phyloP scores from a whole-genome alignment of 2,888 invertebrate genomes.

The Galeruca laticollis region DNA sequence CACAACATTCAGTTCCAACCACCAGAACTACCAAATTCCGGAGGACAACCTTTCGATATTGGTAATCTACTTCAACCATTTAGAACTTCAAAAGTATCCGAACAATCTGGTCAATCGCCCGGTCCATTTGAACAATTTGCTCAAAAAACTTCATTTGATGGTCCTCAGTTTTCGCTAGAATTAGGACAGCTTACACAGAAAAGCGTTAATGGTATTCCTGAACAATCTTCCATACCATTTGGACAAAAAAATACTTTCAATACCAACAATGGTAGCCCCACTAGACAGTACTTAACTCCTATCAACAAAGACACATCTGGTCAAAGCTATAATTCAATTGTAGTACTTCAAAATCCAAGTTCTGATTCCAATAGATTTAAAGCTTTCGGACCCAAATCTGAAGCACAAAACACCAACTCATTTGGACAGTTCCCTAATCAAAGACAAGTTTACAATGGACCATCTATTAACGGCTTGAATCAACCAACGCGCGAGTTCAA shows the following conservation, averaged over 20 bases:
- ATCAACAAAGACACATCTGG: constrained; percentile 16
- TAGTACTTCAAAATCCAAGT: constrained; percentile 2
- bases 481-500: no score
- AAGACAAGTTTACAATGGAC: neutral
- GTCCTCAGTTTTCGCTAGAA: no score
- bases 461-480: no score
- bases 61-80: constrained; percentile 14
- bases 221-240: constrained; percentile 5
- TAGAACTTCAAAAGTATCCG: neutral
- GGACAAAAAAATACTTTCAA: neutral
- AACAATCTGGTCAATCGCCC: constrained; percentile 12
- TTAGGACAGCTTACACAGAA: neutral
- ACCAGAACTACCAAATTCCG: constrained; percentile 10
- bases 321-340: constrained; percentile 17
- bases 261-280: neutral
- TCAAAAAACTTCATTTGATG: no score
- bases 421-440: neutral
- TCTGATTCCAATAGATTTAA: neutral
- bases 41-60: no score
- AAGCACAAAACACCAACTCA: neutral
- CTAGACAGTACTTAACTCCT: constrained; percentile 21
- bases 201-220: neutral
- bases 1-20: constrained; percentile 12
- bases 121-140: constrained; percentile 7
- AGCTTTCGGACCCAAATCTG: neutral